These are phyloP conservation scores for Epinephelus awoara DNA, from an alignment of 2,797 vertebrate genomes.

Conservation along the genomic window DNA sequence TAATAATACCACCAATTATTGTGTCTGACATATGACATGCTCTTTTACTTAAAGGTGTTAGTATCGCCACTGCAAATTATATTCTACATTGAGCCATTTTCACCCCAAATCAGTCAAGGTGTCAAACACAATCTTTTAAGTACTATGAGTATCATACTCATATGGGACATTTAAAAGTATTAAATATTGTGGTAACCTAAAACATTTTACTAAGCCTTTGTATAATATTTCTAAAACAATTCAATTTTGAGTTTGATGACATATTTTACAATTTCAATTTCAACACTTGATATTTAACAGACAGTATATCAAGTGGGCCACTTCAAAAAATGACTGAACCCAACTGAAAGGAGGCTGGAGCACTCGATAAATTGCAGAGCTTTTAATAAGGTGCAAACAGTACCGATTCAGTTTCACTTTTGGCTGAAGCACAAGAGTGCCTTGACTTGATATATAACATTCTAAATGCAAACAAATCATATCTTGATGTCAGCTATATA, in stretches of 20 bases:
- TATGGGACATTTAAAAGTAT: neutral
- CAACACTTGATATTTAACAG: neutral
- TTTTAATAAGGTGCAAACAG: no score
- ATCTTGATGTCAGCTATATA: neutral
- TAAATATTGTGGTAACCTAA: no score
- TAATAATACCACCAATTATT: neutral
- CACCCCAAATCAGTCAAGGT: neutral
- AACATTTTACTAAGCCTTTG: no score
- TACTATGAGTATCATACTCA: neutral
- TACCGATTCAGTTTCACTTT: no score
- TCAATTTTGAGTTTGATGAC: neutral
- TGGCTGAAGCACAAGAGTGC: no score
- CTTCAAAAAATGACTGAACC: no score
- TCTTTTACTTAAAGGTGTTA: neutral
- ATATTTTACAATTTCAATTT: constrained; percentile 2
- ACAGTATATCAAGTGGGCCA: no score
- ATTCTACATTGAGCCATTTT: neutral
- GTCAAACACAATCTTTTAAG: neutral
- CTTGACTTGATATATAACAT: neutral
- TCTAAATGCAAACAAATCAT: neutral
- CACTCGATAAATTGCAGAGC: no score
- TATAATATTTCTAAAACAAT: no score
- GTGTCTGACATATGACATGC: neutral
- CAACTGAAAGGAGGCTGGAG: no score
- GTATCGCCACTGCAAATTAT: neutral